Base-by-base conservation (phyloP, 2,113 vertebrate genomes). In the Ahaetulla prasina region DNA sequence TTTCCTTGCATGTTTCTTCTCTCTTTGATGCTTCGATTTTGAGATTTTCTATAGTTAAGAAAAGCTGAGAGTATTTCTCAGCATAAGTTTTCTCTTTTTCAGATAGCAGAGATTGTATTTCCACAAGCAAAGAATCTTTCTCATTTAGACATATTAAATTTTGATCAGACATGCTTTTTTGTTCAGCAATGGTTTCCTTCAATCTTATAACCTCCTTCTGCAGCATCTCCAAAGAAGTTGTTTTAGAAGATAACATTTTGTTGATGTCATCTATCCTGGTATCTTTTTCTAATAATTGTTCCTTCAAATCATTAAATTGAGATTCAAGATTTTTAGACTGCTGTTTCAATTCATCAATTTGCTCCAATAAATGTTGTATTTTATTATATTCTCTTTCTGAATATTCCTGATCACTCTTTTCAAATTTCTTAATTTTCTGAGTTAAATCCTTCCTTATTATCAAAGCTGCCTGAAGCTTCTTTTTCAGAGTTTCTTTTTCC, bases 401-500 rank as follows among this genome's bases (percentile, higher is more conserved):
- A 88, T 95, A 96, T 49, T 98, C 97, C 91, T 97, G 96, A 2
- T 94, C 96, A 27, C 94, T 96, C 35, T 95, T 97, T 92, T 99
- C 98, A 52, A 98, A 94, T 9, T 97, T 97, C 39, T 97, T 97
- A 14, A 98, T 95, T 94, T 98, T 98, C 30, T 98, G 98, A 93
- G 98, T 91, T 52, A 99, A 96, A 25, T 99, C 98, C 93, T 98
- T 98, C 49, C 98, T 97, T 20, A 98, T 54, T 35, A 98, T 55
- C 54, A 99, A 95, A 0, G 98, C 98, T 5, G 98, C 98, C 80
- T 99, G 98, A 88, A 99, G 97, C 91, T 99, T 99, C 96, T 98
- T 98, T 95, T 97, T 98, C 16, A 97, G 49, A 0, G 95, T 96
- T 2, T 98, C 98, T 95, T 97, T 98, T 74, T 99, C 98, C 95